phyloP scores from a whole-genome alignment of 1,140 invertebrate species.

The Leptinotarsa lineolata region DNA sequence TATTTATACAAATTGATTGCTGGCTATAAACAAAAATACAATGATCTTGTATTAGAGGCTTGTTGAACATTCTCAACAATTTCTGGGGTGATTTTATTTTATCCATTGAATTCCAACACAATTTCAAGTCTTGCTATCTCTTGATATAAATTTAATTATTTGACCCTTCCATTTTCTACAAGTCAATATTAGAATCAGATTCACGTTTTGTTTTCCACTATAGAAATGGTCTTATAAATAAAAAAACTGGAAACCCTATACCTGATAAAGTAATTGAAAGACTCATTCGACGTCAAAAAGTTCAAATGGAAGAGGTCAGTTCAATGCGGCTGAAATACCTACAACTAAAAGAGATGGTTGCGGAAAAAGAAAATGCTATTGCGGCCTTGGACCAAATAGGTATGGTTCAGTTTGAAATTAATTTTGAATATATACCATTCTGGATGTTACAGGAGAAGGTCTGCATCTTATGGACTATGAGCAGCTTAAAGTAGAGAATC shows the following conservation, averaged over 20 bases:
- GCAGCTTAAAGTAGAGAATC: conserved; percentile 51
- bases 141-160: no score
- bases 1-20: no score
- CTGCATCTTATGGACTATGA: conserved; percentile 49
- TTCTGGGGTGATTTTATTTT: conserved; percentile 2
- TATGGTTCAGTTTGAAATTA: conserved; percentile 1
- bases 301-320: conserved; percentile 35
- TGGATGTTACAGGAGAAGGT: conserved; percentile 42
- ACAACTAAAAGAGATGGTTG: conserved; percentile 37
- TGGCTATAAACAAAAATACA: no score
- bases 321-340: conserved; percentile 41
- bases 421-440: not conserved
- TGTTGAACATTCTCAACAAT: conserved; percentile 3
- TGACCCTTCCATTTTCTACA: no score
- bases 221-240: conserved; percentile 42
- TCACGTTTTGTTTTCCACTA: not conserved
- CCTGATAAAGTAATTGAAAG: conserved; percentile 45
- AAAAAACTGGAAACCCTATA: conserved; percentile 49
- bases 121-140: no score
- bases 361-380: conserved; percentile 37
- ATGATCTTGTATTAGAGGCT: no score
- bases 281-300: conserved; percentile 36
- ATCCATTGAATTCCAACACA: not conserved
- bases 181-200: no score
- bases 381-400: conserved; percentile 28